phyloP scores from a whole-genome alignment of 2,888 invertebrate genomes.

The Thymelicus sylvestris region DNA sequence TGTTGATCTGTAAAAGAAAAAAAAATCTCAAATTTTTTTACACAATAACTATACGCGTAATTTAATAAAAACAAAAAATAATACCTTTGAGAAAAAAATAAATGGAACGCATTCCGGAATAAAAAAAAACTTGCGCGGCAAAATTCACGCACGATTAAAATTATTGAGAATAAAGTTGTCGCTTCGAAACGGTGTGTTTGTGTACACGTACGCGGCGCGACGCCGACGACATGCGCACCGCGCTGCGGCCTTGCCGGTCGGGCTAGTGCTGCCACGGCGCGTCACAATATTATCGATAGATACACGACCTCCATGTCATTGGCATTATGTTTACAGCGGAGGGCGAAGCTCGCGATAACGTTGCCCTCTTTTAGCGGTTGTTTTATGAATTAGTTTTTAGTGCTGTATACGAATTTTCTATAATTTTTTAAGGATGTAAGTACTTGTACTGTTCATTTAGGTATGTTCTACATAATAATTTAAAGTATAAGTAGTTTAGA shows the following conservation, averaged over 20 bases:
- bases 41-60: conserved; percentile 35
- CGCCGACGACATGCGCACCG: conserved; percentile 56
- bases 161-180: conserved; percentile 61
- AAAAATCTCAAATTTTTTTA: conserved; percentile 35
- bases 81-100: conserved; percentile 39
- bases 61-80: conserved; percentile 29
- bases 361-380: conserved; percentile 39
- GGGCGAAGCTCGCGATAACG: conserved; percentile 70
- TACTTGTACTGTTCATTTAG: too few relatives aligned
- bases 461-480: too few relatives aligned
- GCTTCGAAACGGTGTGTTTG: conserved; percentile 57
- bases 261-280: conserved; percentile 72
- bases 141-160: conserved; percentile 52
- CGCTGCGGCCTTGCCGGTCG: conserved; percentile 74
- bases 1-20: conserved; percentile 69
- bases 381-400: conserved; percentile 17
- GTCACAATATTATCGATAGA: conserved; percentile 72
- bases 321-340: conserved; percentile 75
- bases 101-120: conserved; percentile 26
- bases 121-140: conserved; percentile 39
- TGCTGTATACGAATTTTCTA: neutral
- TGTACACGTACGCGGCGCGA: conserved; percentile 46
- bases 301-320: conserved; percentile 75
- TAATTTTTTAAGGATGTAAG: neutral
- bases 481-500: too few relatives aligned